phyloP scores from a whole-genome alignment of 2,113 vertebrate genomes.

The Oostethus manadensis region DNA sequence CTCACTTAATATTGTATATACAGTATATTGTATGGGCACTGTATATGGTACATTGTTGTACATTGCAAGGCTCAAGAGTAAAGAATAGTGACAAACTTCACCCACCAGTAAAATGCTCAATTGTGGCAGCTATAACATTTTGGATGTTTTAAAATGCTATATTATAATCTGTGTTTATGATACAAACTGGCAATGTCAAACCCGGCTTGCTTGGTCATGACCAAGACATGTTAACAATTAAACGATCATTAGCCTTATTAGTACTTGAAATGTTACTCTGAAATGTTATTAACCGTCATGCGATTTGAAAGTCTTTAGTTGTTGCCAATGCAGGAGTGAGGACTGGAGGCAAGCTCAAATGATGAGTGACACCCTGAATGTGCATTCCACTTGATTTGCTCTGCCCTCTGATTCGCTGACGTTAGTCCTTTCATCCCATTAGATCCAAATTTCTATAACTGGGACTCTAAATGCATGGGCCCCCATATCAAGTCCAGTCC shows the following conservation, averaged over 20 bases:
- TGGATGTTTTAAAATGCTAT: too few species aligned
- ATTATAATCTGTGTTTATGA: too few species aligned
- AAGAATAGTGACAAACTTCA: too few species aligned
- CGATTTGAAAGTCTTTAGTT: neutral
- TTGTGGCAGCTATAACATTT: too few species aligned
- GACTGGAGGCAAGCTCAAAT: constrained; percentile 8
- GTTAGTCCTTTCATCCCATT: constrained; percentile 64
- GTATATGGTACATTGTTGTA: too few species aligned
- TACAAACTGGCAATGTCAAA: neutral
- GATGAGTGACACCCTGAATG: constrained; percentile 54
- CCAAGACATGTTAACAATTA: neutral
- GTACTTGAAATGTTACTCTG: neutral
- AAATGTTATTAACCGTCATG: constrained; percentile 3
- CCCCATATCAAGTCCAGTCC: constrained; percentile 54
- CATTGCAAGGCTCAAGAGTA: too few species aligned
- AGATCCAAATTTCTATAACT: constrained; percentile 70
- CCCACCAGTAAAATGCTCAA: too few species aligned
- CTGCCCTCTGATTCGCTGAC: constrained; percentile 58
- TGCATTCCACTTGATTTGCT: constrained; percentile 64
- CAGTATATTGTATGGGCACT: too few species aligned
- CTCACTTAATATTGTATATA: too few species aligned
- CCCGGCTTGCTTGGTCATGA: neutral
- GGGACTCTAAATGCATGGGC: constrained; percentile 58
- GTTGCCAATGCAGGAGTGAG: neutral
- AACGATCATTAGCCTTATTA: constrained; percentile 3